A percentile compares a stretch with the other conserved stretches of the same genome.
Conservation (phyloP, 2,888 invertebrate genomes). For the Polydrusus cervinus region DNA sequence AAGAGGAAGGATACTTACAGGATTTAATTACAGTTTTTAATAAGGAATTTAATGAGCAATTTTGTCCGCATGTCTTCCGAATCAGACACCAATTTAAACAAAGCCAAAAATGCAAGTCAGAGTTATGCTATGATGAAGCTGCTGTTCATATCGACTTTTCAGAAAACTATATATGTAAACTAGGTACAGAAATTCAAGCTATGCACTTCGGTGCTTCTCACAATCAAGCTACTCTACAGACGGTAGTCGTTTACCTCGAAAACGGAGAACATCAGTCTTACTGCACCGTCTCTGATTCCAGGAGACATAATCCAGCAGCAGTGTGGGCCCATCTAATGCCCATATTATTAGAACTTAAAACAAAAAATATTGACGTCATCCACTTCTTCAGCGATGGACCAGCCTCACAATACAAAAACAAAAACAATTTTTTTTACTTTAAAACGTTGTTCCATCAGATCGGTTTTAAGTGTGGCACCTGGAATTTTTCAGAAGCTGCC, state of each 20-base stretch:
- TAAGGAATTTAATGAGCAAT: neutral
- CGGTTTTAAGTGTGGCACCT: too few relatives aligned
- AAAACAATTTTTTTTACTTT: neutral
- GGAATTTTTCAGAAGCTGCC: too few relatives aligned
- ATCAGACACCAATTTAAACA: constrained; percentile 9
- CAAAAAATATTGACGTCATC: neutral
- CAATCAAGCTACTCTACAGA: too few relatives aligned
- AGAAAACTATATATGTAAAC: neutral
- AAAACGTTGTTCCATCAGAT: neutral
- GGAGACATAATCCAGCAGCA: too few relatives aligned
- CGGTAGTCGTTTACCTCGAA: too few relatives aligned
- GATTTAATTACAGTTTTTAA: constrained; percentile 9
- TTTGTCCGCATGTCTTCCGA: neutral
- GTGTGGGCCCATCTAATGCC: too few relatives aligned
- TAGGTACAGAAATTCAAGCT: constrained; percentile 2
- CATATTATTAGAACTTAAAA: too few relatives aligned
- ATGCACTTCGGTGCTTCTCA: neutral
- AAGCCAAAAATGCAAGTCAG: neutral
- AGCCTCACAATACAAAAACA: too few relatives aligned
- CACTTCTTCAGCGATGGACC: neutral
- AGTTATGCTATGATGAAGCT: constrained; percentile 14
- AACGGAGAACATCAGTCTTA: too few relatives aligned
- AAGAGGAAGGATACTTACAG: neutral
- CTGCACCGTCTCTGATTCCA: too few relatives aligned
- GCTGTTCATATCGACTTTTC: constrained; percentile 11